A percentile compares a stretch with the other conserved stretches of the same genome.
These are phyloP conservation scores for Dromiciops gliroides DNA, from an alignment of 2,113 vertebrate species.

Conservation along the genomic window DNA sequence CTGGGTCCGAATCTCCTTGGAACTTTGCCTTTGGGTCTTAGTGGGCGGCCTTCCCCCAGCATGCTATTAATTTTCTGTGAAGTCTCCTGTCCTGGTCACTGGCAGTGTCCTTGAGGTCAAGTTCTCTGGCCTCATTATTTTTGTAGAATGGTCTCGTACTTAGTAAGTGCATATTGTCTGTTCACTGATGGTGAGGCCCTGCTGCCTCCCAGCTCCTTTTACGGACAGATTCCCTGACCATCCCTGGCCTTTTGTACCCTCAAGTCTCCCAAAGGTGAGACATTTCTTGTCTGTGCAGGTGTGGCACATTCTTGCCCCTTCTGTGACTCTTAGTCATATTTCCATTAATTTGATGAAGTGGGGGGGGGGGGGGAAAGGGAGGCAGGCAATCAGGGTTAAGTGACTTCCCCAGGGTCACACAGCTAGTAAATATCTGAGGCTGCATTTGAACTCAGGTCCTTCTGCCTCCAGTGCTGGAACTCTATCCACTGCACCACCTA, in stretches of 20 bases:
- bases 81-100: not conserved
- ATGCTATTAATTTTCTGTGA: not conserved
- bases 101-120: not conserved
- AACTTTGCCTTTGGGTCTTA: not conserved
- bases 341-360: not conserved
- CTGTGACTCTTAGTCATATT: not conserved
- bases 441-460: no score
- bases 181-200: not conserved
- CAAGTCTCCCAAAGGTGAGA: no score
- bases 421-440: no score
- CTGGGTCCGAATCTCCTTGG: no score
- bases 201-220: no score
- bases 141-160: not conserved
- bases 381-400: no score
- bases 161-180: not conserved
- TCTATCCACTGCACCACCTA: no score
- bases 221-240: no score
- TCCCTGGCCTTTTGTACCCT: no score
- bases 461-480: no score
- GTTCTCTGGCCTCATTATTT: not conserved
- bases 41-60: not conserved
- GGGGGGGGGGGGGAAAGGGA: no score
- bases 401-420: no score
- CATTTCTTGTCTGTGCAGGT: not conserved
- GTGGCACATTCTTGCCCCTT: not conserved